Conservation (phyloP, 1,140 invertebrate genomes). For the Bursaphelenchus mucronatus region DNA sequence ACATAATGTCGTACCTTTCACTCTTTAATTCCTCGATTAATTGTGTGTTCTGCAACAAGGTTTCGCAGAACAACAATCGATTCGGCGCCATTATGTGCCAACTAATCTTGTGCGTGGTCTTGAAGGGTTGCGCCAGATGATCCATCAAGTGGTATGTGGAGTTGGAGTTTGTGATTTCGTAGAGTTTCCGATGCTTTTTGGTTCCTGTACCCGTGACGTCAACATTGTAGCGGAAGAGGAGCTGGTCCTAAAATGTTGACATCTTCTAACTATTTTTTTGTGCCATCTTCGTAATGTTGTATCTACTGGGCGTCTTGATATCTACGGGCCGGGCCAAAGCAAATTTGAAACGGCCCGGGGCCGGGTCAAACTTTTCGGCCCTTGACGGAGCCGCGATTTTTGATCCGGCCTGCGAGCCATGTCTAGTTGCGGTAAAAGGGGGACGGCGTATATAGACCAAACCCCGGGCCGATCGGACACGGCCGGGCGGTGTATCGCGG, state of each 20-base stretch:
- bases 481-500: too few species aligned
- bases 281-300: too few species aligned
- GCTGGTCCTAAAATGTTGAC: constrained; percentile 6
- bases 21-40: constrained; percentile 10
- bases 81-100: neutral
- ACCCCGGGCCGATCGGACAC: too few species aligned
- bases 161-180: neutral
- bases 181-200: neutral
- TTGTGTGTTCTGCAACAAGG: neutral
- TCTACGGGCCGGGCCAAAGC: too few species aligned
- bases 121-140: neutral
- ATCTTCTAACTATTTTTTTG: too few species aligned
- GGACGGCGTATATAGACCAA: too few species aligned
- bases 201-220: neutral
- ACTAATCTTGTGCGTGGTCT: neutral
- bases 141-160: neutral
- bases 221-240: neutral
- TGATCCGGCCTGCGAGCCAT: too few species aligned
- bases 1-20: constrained; percentile 16
- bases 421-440: too few species aligned
- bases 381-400: too few species aligned
- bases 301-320: too few species aligned
- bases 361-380: too few species aligned
- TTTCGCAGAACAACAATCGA: neutral
- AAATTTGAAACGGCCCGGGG: too few species aligned